Conservation (phyloP, 2,888 invertebrate genomes). For the Dusona sp. region DNA sequence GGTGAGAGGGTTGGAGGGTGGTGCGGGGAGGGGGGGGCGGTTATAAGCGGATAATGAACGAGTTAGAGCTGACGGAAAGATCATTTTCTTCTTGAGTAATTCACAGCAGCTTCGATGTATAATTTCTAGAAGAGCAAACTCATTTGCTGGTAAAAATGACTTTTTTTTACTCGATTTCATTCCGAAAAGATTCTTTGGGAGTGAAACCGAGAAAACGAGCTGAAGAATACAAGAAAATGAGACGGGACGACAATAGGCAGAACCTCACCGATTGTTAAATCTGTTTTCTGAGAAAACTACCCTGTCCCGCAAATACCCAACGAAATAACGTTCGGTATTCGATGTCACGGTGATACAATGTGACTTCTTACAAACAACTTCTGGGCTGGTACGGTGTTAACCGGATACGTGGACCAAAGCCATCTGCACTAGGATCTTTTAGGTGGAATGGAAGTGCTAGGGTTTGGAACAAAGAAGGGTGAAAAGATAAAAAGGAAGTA, state of each 20-base stretch:
- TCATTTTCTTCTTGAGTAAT: constrained; percentile 1
- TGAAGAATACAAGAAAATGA: neutral
- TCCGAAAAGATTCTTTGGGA: neutral
- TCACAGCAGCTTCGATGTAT: neutral
- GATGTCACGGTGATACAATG: constrained; percentile 70
- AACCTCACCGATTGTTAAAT: neutral
- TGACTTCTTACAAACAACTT: constrained; percentile 71
- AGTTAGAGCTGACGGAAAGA: constrained; percentile 5
- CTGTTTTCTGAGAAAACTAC: constrained; percentile 43
- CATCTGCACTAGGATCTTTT: constrained; percentile 34
- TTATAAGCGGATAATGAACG: constrained; percentile 37
- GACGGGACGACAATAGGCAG: neutral
- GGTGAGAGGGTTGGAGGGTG: neutral
- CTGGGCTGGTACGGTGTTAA: constrained; percentile 32
- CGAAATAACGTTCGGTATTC: constrained; percentile 71
- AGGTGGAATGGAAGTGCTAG: constrained; percentile 38
- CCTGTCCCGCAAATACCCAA: constrained; percentile 54
- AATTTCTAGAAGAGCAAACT: neutral
- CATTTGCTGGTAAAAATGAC: neutral
- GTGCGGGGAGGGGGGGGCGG: neutral
- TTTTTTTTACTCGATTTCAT: neutral
- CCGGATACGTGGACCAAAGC: constrained; percentile 21
- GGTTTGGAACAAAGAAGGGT: constrained; percentile 43
- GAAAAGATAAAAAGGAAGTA: constrained; percentile 53
- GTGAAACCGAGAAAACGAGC: neutral